Evolutionary conservation across 2,797 vertebrate genomes (phyloP).

Genomic region (Graptemys geographica): DNA sequence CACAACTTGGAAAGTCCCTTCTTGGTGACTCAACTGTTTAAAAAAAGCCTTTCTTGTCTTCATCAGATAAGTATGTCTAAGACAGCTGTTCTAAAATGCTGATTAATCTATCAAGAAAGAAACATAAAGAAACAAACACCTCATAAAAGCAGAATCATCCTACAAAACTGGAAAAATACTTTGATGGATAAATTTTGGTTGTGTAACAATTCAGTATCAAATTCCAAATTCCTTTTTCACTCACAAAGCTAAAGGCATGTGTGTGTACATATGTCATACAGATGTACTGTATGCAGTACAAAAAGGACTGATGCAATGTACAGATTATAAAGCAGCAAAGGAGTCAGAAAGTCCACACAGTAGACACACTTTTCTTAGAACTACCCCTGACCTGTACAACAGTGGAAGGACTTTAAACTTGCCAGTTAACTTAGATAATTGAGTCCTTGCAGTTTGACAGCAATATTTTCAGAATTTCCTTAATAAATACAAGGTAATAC

Average conservation of each 20-base stretch:
- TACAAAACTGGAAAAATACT: background rate
- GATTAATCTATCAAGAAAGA: background rate
- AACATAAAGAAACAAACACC: background rate
- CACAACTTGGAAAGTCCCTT: background rate
- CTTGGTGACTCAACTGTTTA: background rate
- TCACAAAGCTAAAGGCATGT: background rate
- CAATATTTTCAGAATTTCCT: background rate
- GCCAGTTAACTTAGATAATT: background rate
- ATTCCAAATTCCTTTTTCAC: background rate
- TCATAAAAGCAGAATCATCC: background rate
- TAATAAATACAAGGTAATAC: background rate
- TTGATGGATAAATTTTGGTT: background rate
- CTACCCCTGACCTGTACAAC: background rate
- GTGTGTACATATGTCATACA: background rate
- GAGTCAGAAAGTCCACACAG: accelerated
- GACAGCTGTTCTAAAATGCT: background rate
- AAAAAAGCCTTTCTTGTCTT: background rate
- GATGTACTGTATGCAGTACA: background rate
- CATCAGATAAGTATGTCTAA: background rate
- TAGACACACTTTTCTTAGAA: background rate
- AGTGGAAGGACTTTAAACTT: background rate
- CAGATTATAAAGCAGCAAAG: background rate
- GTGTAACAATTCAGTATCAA: background rate
- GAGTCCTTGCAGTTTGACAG: background rate
- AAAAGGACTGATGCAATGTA: accelerated